A percentile compares a stretch with the other conserved stretches of the same genome.
These are phyloP conservation scores for Cryptomyrus ogoouensis DNA, from an alignment of 2,113 vertebrate genomes.

Conservation along the genomic window DNA sequence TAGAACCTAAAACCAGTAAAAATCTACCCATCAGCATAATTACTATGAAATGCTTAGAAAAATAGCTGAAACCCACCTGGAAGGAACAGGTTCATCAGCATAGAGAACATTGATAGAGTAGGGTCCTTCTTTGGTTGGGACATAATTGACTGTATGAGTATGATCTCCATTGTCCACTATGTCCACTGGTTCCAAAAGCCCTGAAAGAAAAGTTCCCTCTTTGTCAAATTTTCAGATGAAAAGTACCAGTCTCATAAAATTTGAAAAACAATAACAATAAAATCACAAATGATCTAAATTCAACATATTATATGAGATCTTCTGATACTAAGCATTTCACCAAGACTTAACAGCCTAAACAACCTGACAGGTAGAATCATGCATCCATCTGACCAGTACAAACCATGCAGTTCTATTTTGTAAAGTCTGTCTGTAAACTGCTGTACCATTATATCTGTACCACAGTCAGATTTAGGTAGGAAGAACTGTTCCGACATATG, in stretches of 20 bases:
- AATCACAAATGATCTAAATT: not conserved
- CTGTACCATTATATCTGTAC: not conserved
- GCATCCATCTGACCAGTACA: not conserved
- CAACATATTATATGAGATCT: not conserved
- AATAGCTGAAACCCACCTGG: constrained; percentile 59
- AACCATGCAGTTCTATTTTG: not conserved
- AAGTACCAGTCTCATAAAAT: not conserved
- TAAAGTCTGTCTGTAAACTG: not conserved
- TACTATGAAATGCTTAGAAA: not conserved
- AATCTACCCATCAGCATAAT: not conserved
- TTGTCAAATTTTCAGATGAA: not conserved
- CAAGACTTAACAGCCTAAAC: not conserved
- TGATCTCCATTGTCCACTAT: constrained; percentile 68
- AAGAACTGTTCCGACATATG: no score
- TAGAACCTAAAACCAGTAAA: not conserved
- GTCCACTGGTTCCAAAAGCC: constrained; percentile 63
- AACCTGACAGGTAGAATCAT: not conserved
- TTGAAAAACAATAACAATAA: not conserved
- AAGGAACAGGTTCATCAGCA: constrained; percentile 73
- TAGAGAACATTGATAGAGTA: constrained; percentile 73
- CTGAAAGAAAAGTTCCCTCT: constrained; percentile 40
- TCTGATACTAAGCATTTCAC: not conserved
- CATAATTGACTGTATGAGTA: constrained; percentile 66
- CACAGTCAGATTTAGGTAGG: not conserved
- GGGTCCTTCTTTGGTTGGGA: constrained; percentile 71